phyloP scores from a whole-genome alignment of 2,797 vertebrate genomes.

The Harpagifer antarcticus region DNA sequence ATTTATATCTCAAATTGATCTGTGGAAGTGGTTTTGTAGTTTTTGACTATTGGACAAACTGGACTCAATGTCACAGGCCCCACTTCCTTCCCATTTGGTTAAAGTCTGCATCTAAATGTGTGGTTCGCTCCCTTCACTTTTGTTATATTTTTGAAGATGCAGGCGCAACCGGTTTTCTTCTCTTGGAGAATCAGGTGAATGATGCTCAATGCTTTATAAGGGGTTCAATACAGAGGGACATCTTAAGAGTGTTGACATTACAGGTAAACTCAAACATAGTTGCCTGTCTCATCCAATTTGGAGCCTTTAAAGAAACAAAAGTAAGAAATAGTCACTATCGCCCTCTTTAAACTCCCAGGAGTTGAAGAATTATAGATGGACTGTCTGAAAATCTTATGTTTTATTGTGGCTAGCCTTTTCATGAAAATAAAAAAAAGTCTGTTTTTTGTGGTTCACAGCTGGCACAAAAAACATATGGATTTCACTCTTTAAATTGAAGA shows the following conservation, averaged over 20 bases:
- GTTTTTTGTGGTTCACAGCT: not conserved
- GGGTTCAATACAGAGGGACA: conserved; percentile 32
- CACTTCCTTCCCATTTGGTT: not conserved
- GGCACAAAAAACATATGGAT: not conserved
- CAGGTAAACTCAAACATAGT: conserved; percentile 63
- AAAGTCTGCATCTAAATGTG: not conserved
- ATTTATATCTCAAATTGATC: not conserved
- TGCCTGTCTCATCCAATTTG: conserved; percentile 42
- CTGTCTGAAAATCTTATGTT: conserved; percentile 36
- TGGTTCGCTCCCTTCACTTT: conserved; percentile 1
- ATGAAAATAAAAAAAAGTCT: not conserved
- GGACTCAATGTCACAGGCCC: not conserved
- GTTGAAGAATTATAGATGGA: conserved; percentile 18
- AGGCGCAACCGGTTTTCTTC: conserved; percentile 17
- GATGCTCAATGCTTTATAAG: conserved; percentile 41
- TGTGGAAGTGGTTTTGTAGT: not conserved
- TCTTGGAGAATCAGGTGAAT: conserved; percentile 14
- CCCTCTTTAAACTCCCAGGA: conserved; percentile 20
- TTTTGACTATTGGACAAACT: not conserved
- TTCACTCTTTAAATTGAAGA: not conserved
- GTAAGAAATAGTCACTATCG: conserved; percentile 28
- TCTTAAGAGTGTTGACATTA: conserved; percentile 58
- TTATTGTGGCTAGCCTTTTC: conserved; percentile 21
- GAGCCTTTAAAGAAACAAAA: conserved; percentile 45
- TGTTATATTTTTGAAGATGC: conserved; percentile 2